phyloP scores from a whole-genome alignment of 92 coral and sea anemone genomes.

The Epizoanthus illoricatus region DNA sequence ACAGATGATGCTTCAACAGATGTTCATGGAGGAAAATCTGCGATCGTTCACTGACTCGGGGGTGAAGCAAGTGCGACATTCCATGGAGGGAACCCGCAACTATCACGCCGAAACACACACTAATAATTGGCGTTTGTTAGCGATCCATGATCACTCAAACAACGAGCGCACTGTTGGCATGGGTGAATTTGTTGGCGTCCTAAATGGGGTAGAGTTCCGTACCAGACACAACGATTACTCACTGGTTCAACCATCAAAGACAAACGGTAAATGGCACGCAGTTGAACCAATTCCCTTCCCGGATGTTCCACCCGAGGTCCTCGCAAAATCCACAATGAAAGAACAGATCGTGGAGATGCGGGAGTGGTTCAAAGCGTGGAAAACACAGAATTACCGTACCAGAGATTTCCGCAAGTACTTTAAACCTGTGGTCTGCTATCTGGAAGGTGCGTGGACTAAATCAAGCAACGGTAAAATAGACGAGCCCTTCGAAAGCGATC shows the following conservation, averaged over 20 bases:
- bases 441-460: conserved; percentile 89
- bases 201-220: conserved; percentile 53
- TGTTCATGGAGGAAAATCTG: conserved; percentile 41
- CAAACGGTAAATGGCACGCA: conserved; percentile 27
- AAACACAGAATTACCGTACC: conserved; percentile 59
- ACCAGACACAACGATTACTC: conserved; percentile 52
- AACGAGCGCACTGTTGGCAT: conserved; percentile 51
- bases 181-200: conserved; percentile 43
- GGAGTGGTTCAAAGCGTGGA: conserved; percentile 94
- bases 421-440: conserved; percentile 81
- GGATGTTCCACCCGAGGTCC: conserved; percentile 42
- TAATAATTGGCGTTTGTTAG: conserved; percentile 26
- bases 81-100: conserved; percentile 40
- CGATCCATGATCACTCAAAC: conserved; percentile 50
- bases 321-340: conserved; percentile 42
- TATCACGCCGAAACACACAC: conserved; percentile 38
- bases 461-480: conserved; percentile 65
- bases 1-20: conserved; percentile 47
- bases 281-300: conserved; percentile 42
- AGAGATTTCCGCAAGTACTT: conserved; percentile 89
- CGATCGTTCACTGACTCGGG: conserved; percentile 37
- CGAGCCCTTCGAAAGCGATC: conserved; percentile 91
- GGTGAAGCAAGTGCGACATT: conserved; percentile 40
- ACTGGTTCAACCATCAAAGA: conserved; percentile 32
- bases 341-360: conserved; percentile 80